Evolutionary conservation across 2,888 invertebrate species (phyloP), one percentile per base, ranked within the genome.

Genomic region (Cerceris rybyensis): DNA sequence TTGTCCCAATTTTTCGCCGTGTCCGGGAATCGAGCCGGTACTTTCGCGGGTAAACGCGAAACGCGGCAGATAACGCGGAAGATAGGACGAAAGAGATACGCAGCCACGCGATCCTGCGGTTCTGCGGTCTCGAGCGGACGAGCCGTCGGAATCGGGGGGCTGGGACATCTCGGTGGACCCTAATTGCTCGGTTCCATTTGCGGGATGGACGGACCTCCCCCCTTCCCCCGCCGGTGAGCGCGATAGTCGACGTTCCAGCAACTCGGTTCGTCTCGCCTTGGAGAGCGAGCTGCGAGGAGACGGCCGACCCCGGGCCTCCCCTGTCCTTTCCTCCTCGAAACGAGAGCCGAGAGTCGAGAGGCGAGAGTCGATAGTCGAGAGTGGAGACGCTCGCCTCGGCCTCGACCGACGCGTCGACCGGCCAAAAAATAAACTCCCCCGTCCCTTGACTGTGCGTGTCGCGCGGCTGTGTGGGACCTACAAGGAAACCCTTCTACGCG

Each of bases 401-500:
- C 28, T 7, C 9, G 7, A 16, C 17, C 14, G 28, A 14, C 42
- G 7, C 13, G 6, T 42, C 42, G 59, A 6, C 7, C 7, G 61
- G 14, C 46, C 14, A 46, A 61, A 55, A 55, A 66, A 66, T 43
- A 11, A 52, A 66, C 17, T 50, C 59, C 55, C 54, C 60, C 68
- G 72, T 54, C 16, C 39, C 46, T 54, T 64, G 75, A 67, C 76
- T 73, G 74, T 78, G 70, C 70, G 68, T 72, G 65, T 67, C 49
- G 73, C 66, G 65, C 63, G 54, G 59, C 61, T 78, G 83, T 81
- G 84, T 86, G 87, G 86, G 87, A 75, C 86, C 86, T 92, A 92
- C 92, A 92, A 91, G 92, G 86, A 92, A 92, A 92, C 92, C 92
- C 92, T 92, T 92, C 92, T 92, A 92, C 90, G 92, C 87, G 84